These are phyloP conservation scores for Tor tambroides DNA, from an alignment of 2,113 vertebrate species.

Conservation along the genomic window DNA sequence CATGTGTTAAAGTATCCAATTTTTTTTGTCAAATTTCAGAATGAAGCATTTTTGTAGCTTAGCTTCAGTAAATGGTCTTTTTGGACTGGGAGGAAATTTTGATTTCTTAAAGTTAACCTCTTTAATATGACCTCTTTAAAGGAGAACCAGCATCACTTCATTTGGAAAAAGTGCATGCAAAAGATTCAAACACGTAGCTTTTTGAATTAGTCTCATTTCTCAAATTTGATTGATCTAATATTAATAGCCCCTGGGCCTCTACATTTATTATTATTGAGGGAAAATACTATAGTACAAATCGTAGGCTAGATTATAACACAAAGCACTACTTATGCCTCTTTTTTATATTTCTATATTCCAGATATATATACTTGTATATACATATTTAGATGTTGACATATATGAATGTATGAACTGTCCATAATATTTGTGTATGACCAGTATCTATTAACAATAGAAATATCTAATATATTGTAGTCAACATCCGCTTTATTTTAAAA, in stretches of 20 bases:
- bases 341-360: constrained; percentile 69
- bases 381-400: constrained; percentile 81
- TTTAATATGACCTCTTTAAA: constrained; percentile 23
- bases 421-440: constrained; percentile 67
- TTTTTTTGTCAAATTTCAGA: not conserved
- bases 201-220: constrained; percentile 36
- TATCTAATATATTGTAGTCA: constrained; percentile 64
- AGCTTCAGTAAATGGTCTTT: not conserved
- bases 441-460: constrained; percentile 66
- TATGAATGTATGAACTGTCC: constrained; percentile 82
- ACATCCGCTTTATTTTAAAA: constrained; percentile 55
- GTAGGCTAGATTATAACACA: constrained; percentile 66
- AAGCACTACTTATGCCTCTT: constrained; percentile 71
- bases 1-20: not conserved
- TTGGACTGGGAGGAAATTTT: not conserved
- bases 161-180: constrained; percentile 37
- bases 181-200: constrained; percentile 1
- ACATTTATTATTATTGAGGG: constrained; percentile 25
- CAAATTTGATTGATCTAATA: constrained; percentile 24
- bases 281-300: constrained; percentile 42
- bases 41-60: not conserved
- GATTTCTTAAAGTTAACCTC: constrained; percentile 1
- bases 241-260: constrained; percentile 19
- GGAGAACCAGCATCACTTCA: constrained; percentile 18
- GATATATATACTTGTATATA: constrained; percentile 79